Percentiles rank a stretch among this genome's conserved stretches.
phyloP scores from a whole-genome alignment of 2,113 vertebrate species.

The Bubalus kerabau region DNA sequence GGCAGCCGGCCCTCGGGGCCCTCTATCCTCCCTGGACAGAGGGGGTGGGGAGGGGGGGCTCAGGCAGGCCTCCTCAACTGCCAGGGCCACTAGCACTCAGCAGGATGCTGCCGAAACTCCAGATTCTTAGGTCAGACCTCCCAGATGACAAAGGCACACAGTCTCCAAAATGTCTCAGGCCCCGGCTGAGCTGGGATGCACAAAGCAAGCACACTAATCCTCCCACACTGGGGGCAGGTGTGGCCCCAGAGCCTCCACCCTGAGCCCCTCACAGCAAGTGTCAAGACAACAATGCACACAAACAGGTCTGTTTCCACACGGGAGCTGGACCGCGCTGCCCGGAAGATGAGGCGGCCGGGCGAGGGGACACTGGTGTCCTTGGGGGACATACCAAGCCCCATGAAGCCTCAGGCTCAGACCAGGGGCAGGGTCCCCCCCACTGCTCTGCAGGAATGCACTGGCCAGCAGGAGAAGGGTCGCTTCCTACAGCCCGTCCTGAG shows the following conservation, averaged over 20 bases:
- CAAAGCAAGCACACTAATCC: background rate
- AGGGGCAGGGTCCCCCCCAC: background rate
- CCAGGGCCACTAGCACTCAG: background rate
- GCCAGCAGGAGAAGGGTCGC: background rate
- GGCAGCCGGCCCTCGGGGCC: accelerated
- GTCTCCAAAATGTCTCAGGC: accelerated
- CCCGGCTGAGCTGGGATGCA: accelerated
- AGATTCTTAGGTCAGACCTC: background rate
- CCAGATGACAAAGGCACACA: background rate
- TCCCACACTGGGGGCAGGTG: accelerated
- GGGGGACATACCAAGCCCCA: background rate
- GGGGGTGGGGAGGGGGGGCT: background rate
- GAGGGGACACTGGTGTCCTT: accelerated
- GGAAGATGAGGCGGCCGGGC: background rate
- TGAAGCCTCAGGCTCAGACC: background rate
- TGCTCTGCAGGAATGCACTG: background rate
- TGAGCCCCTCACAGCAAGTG: accelerated
- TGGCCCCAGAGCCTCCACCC: background rate
- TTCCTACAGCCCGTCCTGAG: accelerated
- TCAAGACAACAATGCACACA: background rate
- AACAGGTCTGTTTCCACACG: accelerated
- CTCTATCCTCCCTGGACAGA: background rate
- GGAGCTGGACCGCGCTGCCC: no score
- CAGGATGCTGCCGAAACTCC: background rate
- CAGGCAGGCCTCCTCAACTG: background rate